Conservation (phyloP, 2,888 invertebrate species). For the Philopedon plagiatum region DNA sequence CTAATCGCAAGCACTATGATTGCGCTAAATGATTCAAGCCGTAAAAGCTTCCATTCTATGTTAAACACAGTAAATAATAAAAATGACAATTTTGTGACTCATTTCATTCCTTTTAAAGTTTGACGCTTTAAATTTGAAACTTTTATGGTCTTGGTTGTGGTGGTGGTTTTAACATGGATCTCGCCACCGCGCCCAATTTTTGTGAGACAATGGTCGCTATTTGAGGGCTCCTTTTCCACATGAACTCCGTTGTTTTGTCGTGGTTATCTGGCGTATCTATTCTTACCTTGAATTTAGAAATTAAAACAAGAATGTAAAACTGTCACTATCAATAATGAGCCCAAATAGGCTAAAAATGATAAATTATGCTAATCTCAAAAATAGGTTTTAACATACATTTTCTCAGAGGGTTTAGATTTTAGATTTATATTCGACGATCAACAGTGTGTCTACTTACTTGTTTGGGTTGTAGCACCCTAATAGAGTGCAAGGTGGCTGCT, state of each 20-base stretch:
- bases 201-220: conserved; percentile 89
- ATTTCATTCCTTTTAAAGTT: too few species aligned
- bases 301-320: neutral
- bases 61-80: too few species aligned
- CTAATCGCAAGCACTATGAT: too few species aligned
- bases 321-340: too few species aligned
- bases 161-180: conserved; percentile 74
- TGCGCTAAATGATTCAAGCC: too few species aligned
- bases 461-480: conserved; percentile 89
- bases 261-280: conserved; percentile 87
- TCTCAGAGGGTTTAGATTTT: too few species aligned
- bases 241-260: conserved; percentile 86
- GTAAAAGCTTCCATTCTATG: too few species aligned
- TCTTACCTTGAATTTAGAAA: conserved; percentile 75
- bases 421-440: too few species aligned
- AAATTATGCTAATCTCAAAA: too few species aligned
- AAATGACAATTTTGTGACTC: too few species aligned
- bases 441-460: conserved; percentile 74
- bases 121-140: neutral
- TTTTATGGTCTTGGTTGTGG: conserved; percentile 59
- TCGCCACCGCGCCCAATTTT: conserved; percentile 77
- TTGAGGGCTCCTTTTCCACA: conserved; percentile 87
- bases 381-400: too few species aligned
- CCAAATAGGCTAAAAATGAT: too few species aligned
- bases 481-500: conserved; percentile 86